Conservation (phyloP, 2,797 vertebrate species). For the Alosa sapidissima region DNA sequence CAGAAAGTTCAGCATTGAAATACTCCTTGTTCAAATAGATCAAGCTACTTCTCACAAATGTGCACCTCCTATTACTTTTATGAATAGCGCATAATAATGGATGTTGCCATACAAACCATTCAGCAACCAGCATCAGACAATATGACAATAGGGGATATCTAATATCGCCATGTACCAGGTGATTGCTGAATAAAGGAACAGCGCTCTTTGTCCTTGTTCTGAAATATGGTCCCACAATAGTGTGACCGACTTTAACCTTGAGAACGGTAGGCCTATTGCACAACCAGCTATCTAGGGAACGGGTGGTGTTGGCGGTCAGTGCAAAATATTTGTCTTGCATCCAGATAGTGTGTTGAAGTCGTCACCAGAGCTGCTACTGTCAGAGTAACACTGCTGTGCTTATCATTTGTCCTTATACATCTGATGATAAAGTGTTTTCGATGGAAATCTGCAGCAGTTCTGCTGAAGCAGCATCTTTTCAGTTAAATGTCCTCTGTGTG, state of each 20-base stretch:
- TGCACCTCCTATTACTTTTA: background rate
- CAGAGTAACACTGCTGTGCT: background rate
- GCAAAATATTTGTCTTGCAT: slow-evolving; percentile 15
- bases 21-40: background rate
- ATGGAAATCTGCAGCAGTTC: background rate
- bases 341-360: background rate
- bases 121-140: background rate
- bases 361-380: background rate
- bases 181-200: background rate
- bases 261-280: background rate
- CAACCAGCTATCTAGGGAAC: background rate
- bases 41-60: background rate
- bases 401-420: background rate
- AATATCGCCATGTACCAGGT: background rate
- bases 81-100: background rate
- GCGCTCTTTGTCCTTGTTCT: background rate
- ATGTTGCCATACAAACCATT: background rate
- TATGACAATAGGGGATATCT: background rate
- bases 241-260: slow-evolving; percentile 4
- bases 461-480: background rate
- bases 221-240: background rate
- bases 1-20: background rate
- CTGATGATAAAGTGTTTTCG: background rate
- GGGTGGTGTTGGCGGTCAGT: background rate
- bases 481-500: background rate